Evolutionary conservation across 2,888 invertebrate genomes (phyloP), one percentile per base, ranked within the genome.

Genomic region (Athripsodes cinereus): DNA sequence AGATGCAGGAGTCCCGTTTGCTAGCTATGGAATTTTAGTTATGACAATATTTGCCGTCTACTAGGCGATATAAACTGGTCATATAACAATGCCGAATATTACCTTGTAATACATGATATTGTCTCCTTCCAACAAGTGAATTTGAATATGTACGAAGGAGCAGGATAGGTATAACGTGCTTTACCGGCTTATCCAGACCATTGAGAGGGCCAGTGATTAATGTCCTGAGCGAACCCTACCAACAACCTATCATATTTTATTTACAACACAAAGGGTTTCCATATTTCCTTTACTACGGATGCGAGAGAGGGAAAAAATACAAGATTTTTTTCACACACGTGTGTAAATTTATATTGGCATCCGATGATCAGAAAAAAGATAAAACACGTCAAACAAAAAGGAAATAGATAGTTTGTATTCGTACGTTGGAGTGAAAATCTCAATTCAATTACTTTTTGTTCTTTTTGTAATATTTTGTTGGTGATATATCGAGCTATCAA

Each of bases 191-290:
- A 40, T 35, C 19, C 19, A n/a, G 40, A 22, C 31, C 58, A 53
- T 54, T 44, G 58, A 54, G 58, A 46, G 58, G 54, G 26, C 51
- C 11, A 16, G 52, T 58, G 58, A 58, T 58, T 58, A 58, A 58
- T 58, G 58, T 47, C 49, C 51, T 48, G 6, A 18, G 40, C 53
- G 44, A 21, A 31, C 53, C 54, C 51, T 26, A 18, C 26, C 50
- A 20, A 44, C 51, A 16, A 18, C 50, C 53, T 53, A 58, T 58
- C 58, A 58, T 58, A 58, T 58, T 54, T 58, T 58, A 58, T 58
- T 58, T 50, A 58, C 58, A 40, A 19, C 54, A 58, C 54, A 58
- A 58, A 58, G 54, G 53, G 58, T 51, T 54, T 22, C 47, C 35
- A 47, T 53, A 44, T 48, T 48, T 31, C 49, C 35, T 19, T 5